Percentiles rank a stretch among this genome's conserved stretches.
Evolutionary conservation across 2,113 vertebrate species (phyloP).

Genomic region (Antechinus flavipes): DNA sequence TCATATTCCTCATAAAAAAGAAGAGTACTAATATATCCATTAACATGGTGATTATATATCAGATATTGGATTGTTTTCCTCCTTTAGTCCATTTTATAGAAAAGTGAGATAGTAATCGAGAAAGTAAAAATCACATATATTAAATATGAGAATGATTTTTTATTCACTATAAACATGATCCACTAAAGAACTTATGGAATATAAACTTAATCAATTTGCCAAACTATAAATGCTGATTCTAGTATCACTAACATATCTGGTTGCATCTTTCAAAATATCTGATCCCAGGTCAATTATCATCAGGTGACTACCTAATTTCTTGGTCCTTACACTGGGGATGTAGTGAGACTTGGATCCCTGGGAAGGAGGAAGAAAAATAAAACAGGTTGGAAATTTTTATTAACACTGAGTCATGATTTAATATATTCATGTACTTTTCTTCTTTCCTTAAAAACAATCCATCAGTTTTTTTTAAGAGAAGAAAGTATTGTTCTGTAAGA

Average conservation of each 20-base stretch:
- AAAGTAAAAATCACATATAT: background rate
- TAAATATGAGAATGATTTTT: background rate
- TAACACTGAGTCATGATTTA: background rate
- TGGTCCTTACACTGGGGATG: background rate
- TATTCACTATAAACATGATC: conserved; percentile 11
- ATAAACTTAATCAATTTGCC: conserved; percentile 32
- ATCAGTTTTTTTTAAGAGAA: background rate
- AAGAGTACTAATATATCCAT: conserved; percentile 17
- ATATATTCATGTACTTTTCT: background rate
- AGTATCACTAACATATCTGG: conserved; percentile 19
- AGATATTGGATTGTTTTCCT: background rate
- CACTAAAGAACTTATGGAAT: background rate
- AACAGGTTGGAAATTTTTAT: background rate
- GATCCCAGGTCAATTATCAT: conserved; percentile 34
- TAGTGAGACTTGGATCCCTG: background rate
- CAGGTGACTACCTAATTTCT: conserved; percentile 21
- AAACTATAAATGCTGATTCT: conserved; percentile 4
- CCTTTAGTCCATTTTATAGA: conserved; percentile 32
- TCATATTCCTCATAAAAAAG: conserved; percentile 35
- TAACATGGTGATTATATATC: conserved; percentile 27
- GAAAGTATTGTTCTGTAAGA: too few species aligned
- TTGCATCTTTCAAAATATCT: conserved; percentile 27
- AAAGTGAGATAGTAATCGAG: conserved; percentile 22
- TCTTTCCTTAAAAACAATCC: conserved; percentile 6
- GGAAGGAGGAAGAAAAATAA: background rate